phyloP scores from a whole-genome alignment of 1,140 invertebrate genomes.

The Parapsyche elsis region DNA sequence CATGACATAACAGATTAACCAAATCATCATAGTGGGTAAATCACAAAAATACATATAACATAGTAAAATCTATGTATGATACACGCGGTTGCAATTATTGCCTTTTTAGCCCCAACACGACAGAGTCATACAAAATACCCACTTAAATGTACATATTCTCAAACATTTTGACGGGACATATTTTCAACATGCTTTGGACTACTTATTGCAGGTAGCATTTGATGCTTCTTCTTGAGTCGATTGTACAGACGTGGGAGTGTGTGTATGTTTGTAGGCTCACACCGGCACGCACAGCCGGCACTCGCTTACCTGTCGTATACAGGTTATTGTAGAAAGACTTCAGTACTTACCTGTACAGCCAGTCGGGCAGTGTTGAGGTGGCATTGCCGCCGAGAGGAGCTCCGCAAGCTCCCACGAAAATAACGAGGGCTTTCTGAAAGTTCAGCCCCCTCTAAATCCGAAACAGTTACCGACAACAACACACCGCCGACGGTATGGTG shows the following conservation, averaged over 20 bases:
- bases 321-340: slow-evolving; percentile 53
- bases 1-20: no score
- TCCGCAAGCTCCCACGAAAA: neutral
- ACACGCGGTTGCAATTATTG: no score
- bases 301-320: slow-evolving; percentile 52
- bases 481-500: neutral
- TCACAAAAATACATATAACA: no score
- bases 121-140: no score
- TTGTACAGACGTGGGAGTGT: neutral
- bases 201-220: no score
- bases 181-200: no score
- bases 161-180: no score
- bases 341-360: slow-evolving; percentile 46
- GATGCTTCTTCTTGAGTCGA: no score
- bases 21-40: no score
- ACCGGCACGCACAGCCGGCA: slow-evolving; percentile 38
- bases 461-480: neutral
- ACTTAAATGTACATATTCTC: no score
- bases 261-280: slow-evolving; percentile 26
- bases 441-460: neutral
- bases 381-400: slow-evolving; percentile 48
- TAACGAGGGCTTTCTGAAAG: neutral
- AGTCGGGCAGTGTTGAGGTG: slow-evolving; percentile 50
- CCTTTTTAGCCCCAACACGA: no score
- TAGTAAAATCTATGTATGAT: no score